Conservation (phyloP, 35 echinoderm and acorn worm genomes). For the Lytechinus variegatus region DNA sequence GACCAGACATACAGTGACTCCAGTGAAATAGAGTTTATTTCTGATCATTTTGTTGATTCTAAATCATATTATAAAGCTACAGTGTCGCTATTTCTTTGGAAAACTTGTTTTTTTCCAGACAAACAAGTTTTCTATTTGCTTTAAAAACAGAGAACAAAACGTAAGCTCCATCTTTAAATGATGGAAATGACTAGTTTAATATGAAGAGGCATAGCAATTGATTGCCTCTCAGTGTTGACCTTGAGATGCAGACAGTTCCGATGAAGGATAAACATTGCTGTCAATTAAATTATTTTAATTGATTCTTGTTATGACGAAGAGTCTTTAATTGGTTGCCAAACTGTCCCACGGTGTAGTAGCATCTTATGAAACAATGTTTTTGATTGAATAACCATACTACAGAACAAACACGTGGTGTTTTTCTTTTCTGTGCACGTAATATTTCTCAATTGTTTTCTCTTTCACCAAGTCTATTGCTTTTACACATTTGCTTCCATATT, state of each 20-base stretch:
- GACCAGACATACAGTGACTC: too few species aligned
- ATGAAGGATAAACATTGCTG: not conserved
- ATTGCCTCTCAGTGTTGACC: not conserved
- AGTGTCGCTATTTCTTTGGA: too few species aligned
- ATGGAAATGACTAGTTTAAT: too few species aligned
- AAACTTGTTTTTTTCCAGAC: too few species aligned
- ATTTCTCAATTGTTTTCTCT: not conserved
- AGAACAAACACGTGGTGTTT: not conserved
- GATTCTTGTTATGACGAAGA: not conserved
- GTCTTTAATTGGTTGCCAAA: not conserved
- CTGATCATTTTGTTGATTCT: too few species aligned
- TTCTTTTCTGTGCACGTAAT: not conserved
- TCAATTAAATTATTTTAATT: not conserved
- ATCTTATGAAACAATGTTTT: not conserved
- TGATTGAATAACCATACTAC: not conserved
- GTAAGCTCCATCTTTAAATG: too few species aligned
- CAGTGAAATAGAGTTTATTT: too few species aligned
- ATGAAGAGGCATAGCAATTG: not conserved
- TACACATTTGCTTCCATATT: not conserved
- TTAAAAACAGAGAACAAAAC: too few species aligned
- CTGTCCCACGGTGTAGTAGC: not conserved
- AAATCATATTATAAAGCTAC: too few species aligned
- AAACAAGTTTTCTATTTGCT: too few species aligned
- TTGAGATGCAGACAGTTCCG: not conserved
- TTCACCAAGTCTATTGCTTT: not conserved